These are phyloP conservation scores for Drosophila elegans DNA, from an alignment of 1,140 invertebrate species.

Conservation along the genomic window DNA sequence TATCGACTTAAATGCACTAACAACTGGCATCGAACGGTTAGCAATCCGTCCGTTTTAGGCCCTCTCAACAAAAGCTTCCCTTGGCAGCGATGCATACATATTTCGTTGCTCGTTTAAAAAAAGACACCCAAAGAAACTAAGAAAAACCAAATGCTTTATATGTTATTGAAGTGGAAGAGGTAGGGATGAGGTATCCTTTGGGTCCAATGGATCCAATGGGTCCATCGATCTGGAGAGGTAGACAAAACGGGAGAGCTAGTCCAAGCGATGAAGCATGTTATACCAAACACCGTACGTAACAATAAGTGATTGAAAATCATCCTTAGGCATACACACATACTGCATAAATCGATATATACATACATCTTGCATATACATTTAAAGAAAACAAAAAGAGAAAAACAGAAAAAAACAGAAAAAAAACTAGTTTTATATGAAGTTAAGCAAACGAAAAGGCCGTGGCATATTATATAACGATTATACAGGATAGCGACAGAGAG, in stretches of 20 bases:
- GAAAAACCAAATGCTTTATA: conserved; percentile 58
- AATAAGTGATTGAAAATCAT: conserved; percentile 84
- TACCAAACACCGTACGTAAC: conserved; percentile 84
- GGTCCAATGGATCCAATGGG: neutral
- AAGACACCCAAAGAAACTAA: conserved; percentile 5
- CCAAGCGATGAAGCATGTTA: conserved; percentile 73
- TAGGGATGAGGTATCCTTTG: neutral
- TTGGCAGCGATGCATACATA: conserved; percentile 24
- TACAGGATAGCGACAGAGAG: conserved; percentile 24
- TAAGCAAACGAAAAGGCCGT: conserved; percentile 42
- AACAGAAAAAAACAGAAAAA: conserved; percentile 37
- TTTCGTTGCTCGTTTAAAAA: conserved; percentile 21
- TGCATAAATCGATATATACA: conserved; percentile 54
- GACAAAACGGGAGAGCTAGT: conserved; percentile 44
- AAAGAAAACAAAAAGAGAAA: conserved; percentile 22
- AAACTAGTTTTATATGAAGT: conserved; percentile 75
- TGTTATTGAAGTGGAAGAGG: conserved; percentile 51
- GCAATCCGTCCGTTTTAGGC: conserved; percentile 56
- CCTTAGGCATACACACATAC: conserved; percentile 74
- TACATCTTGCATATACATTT: conserved; percentile 54
- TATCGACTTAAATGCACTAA: conserved; percentile 28
- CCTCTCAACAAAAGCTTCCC: conserved; percentile 33
- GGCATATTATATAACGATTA: conserved; percentile 62
- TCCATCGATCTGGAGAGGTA: conserved; percentile 9
- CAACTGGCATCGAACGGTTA: conserved; percentile 54